Base-by-base conservation (phyloP, 2,888 invertebrate species). In the Hirtodrosophila trivittata region DNA sequence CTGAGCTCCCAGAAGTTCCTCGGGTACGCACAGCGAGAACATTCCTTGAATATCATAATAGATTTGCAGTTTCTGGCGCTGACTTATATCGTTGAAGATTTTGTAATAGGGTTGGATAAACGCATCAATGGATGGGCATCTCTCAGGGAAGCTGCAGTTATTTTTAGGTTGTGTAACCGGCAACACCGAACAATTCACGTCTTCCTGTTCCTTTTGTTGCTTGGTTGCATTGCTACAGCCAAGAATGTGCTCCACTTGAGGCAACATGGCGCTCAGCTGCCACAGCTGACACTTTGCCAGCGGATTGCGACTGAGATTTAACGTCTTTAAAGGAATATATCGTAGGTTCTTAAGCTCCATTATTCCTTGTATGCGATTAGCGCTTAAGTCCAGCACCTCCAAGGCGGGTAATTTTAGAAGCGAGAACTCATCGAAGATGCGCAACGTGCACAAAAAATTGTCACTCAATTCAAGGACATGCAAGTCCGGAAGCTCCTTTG, bases 371-470 rank as follows among this genome's bases (percentile, higher is more conserved):
- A 76, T 58, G 0, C 37, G 16, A 37, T 76, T 76, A 16, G 32
- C 43, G 26, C 65, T 56, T 3, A 76, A 38, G n/a, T 76, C 66
- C 4, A 76, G 39, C 13, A 35, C 30, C 2, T 70, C 43, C 13
- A 76, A 30, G 14, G 0, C 1, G 43, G 30, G 4, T 60, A 14
- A 14, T 1, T 3, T 3, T 9, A 6, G 10, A 13, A 14, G 7
- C 3, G 47, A 21, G 0, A 46, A 0, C 5, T 30, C 2, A 7
- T 18, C 26, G 1, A 75, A 75, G 1, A 57, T 58, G 3, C 46
- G 12, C 10, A 75, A 35, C 0, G 68, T 43, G 43, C 65, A 66
- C 1, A 75, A 13, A 14, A 33, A 63, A 39, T 75, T 75, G 28
- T 75, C 63, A 16, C 38, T 21, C 1, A 77, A 10, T 1, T 57